Evolutionary conservation across 1,140 invertebrate species (phyloP).

Genomic region (Psilanteris sp.): DNA sequence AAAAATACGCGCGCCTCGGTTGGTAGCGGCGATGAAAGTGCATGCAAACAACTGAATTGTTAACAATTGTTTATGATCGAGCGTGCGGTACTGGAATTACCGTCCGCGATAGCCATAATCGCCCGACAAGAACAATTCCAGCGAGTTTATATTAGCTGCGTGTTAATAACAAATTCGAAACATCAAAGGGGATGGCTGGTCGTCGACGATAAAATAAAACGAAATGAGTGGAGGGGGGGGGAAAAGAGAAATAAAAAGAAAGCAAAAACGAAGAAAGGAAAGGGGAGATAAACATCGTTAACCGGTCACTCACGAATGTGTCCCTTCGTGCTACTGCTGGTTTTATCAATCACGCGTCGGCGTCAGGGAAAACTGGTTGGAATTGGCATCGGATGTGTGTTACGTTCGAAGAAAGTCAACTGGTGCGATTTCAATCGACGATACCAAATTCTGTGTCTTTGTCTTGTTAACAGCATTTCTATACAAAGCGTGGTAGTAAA

Average conservation of each 20-base stretch:
- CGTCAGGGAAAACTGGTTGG: too few species aligned
- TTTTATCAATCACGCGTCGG: too few species aligned
- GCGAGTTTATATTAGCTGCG: slow-evolving; percentile 25
- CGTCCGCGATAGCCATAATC: slow-evolving; percentile 9
- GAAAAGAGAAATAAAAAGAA: too few species aligned
- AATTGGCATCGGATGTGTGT: too few species aligned
- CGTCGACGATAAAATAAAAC: slow-evolving; percentile 24
- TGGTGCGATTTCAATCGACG: too few species aligned
- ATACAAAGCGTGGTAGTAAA: too few species aligned
- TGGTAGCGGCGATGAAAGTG: slow-evolving; percentile 13
- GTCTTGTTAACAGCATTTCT: too few species aligned
- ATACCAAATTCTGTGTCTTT: too few species aligned
- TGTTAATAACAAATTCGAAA: slow-evolving; percentile 39
- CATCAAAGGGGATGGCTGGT: slow-evolving; percentile 36
- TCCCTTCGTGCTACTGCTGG: background rate
- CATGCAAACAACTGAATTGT: slow-evolving; percentile 29
- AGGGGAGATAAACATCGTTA: slow-evolving; percentile 40
- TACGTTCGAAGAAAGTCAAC: too few species aligned
- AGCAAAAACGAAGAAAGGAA: too few species aligned
- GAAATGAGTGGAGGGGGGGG: too few species aligned
- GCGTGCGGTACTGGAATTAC: slow-evolving; percentile 14
- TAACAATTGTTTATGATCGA: slow-evolving; percentile 33
- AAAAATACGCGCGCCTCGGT: too few species aligned
- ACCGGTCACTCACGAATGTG: slow-evolving; percentile 14
- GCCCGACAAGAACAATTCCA: slow-evolving; percentile 14